Evolutionary conservation across 2,888 invertebrate species (phyloP).

Genomic region (Hydroisotoma schaefferi): DNA sequence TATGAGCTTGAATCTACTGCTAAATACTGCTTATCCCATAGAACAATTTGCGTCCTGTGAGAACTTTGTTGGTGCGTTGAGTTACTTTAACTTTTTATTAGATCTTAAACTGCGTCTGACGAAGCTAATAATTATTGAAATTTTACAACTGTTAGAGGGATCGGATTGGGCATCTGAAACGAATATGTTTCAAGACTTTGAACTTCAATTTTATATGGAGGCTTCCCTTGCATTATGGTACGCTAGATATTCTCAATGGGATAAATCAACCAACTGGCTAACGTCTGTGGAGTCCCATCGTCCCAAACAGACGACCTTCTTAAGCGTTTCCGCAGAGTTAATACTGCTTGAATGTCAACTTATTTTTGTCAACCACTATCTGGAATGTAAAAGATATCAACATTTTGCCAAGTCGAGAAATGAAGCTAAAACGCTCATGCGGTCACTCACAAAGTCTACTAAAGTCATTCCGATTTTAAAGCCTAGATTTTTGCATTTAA

Average conservation of each 20-base stretch:
- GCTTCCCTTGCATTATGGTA: slow-evolving; percentile 42
- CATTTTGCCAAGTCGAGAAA: slow-evolving; percentile 39
- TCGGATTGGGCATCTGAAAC: slow-evolving; percentile 37
- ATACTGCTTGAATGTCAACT: slow-evolving; percentile 42
- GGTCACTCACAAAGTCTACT: slow-evolving; percentile 23
- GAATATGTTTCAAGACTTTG: slow-evolving; percentile 30
- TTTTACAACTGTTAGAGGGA: too few relatives aligned
- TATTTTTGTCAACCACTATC: slow-evolving; percentile 43
- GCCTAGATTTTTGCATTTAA: slow-evolving; percentile 41
- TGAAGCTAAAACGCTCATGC: slow-evolving; percentile 31
- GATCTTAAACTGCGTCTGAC: too few relatives aligned
- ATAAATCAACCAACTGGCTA: slow-evolving; percentile 31
- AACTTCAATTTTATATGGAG: slow-evolving; percentile 40
- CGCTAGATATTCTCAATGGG: slow-evolving; percentile 39
- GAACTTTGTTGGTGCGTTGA: slow-evolving; percentile 34
- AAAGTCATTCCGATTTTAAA: slow-evolving; percentile 25
- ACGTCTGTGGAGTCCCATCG: slow-evolving; percentile 32
- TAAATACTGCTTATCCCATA: slow-evolving; percentile 56
- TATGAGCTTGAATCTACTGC: slow-evolving; percentile 58
- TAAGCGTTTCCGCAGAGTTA: slow-evolving; percentile 32
- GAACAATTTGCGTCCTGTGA: slow-evolving; percentile 42
- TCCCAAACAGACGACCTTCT: slow-evolving; percentile 27
- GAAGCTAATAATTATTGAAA: too few relatives aligned
- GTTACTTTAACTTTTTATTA: too few relatives aligned
- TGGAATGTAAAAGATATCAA: slow-evolving; percentile 43